Conservation (phyloP, 2,888 invertebrate species). For the Caenorhabditis becei region DNA sequence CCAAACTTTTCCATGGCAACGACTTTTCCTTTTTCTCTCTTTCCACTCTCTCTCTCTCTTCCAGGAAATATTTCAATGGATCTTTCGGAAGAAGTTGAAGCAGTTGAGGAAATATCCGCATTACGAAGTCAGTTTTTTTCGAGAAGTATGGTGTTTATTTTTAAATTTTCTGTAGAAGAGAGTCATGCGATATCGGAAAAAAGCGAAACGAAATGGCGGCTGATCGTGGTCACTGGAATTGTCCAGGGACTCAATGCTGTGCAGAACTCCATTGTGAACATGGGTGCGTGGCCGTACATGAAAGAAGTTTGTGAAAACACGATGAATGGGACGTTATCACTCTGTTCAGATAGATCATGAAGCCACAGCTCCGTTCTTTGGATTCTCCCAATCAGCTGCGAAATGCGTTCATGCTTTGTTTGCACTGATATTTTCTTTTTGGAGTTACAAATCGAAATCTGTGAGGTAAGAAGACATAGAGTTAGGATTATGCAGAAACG, state of each 20-base stretch:
- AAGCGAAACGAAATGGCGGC: conserved; percentile 19
- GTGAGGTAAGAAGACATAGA: conserved; percentile 38
- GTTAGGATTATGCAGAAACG: background rate
- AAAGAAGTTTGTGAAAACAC: conserved; percentile 29
- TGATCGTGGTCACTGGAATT: conserved; percentile 40
- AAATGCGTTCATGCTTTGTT: conserved; percentile 64
- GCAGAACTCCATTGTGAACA: conserved; percentile 41
- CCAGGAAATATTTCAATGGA: background rate
- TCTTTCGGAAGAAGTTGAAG: background rate
- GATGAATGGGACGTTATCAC: no score
- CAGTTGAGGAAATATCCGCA: background rate
- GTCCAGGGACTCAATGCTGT: conserved; percentile 31
- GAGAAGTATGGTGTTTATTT: background rate
- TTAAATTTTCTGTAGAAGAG: background rate
- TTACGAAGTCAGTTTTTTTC: background rate
- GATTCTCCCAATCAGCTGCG: conserved; percentile 59
- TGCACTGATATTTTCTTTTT: conserved; percentile 64
- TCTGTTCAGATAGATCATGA: conserved; percentile 60
- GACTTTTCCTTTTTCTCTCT: background rate
- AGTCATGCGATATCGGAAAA: background rate
- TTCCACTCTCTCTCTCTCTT: background rate
- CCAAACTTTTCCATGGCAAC: background rate
- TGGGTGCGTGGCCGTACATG: conserved; percentile 55
- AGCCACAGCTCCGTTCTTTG: conserved; percentile 67
- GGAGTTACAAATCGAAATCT: conserved; percentile 59